phyloP scores from a whole-genome alignment of 2,888 invertebrate species.

The Melanotus villosus region DNA sequence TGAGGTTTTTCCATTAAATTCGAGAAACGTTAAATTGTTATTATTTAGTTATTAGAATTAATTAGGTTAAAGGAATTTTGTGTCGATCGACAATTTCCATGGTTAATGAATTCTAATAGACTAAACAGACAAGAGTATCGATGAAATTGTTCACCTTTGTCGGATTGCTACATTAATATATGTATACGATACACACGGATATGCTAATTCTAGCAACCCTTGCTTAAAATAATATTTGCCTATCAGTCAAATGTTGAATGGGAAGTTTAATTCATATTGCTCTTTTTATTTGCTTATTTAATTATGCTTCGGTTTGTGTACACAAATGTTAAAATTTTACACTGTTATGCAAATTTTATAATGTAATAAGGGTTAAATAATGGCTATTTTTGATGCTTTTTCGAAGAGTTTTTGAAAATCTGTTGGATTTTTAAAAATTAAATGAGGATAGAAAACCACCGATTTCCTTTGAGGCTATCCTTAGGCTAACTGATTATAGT shows the following conservation, averaged over 20 bases:
- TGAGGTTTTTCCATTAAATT: not conserved
- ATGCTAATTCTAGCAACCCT: slow-evolving; percentile 44
- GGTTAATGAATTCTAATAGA: not conserved
- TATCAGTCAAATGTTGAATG: slow-evolving; percentile 41
- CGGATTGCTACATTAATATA: slow-evolving; percentile 24
- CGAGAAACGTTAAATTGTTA: not conserved
- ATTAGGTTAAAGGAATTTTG: no score
- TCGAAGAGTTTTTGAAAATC: no score
- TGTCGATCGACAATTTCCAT: not conserved
- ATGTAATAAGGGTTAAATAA: not conserved
- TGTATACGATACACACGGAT: slow-evolving; percentile 35
- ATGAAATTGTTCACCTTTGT: not conserved
- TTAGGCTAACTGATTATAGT: no score
- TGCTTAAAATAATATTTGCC: slow-evolving; percentile 45
- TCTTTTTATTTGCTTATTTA: slow-evolving; percentile 35
- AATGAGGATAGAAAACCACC: no score
- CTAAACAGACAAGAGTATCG: no score
- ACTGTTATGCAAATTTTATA: not conserved
- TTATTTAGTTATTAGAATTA: no score
- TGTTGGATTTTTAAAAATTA: no score
- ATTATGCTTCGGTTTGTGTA: slow-evolving; percentile 21
- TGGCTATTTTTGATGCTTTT: not conserved
- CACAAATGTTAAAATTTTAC: slow-evolving; percentile 24
- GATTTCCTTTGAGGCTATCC: no score
- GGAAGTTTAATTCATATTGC: slow-evolving; percentile 33